Evolutionary conservation across 2,113 vertebrate species (phyloP), one percentile per base, ranked within the genome.

Genomic region (Dicaeum eximium): DNA sequence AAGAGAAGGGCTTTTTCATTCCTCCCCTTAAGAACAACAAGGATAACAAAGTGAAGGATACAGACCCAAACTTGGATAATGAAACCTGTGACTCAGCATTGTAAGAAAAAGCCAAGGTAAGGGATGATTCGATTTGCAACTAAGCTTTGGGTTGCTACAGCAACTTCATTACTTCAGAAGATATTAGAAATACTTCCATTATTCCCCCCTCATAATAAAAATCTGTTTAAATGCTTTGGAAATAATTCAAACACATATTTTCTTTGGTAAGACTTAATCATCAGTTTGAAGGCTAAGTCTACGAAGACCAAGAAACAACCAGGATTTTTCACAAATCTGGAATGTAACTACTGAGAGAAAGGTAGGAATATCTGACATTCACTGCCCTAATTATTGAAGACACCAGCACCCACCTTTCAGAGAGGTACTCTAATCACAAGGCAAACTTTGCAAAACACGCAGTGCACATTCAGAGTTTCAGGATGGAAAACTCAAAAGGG

Each of bases 131-230:
- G 24, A 74, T 37, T 94, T 25, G 7, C 51, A 86, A 38, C 45
- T 37, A 45, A 83, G 38, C 42, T 88, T 84, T 81, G 67, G 61
- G 77, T 83, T 91, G 42, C 58, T 83, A 94, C 57, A 91, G 75
- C 91, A 96, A 94, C 85, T 86, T 90, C 81, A 77, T 90, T 95
- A 93, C 40, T 95, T 89, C 71, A 69, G 31, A 57, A 95, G 69
- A 75, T 38, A 88, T 40, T 61, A 31, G 18, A 92, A 95, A 69
- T 78, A 79, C 30, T 91, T 88, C 27, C 25, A 30, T 17, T 72
- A 30, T 82, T 40, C 28, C 23, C 38, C 13, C 24, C 20, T 87
- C 31, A 2, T 38, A 96, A 44, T 40, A 90, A 82, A 82, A 85
- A 77, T 23, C 20, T 40, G n/a, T 54, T 80, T 35, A 73, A 88